Evolutionary conservation across 23 tunicate species (phyloP).

Genomic region (Botrylloides violaceus): DNA sequence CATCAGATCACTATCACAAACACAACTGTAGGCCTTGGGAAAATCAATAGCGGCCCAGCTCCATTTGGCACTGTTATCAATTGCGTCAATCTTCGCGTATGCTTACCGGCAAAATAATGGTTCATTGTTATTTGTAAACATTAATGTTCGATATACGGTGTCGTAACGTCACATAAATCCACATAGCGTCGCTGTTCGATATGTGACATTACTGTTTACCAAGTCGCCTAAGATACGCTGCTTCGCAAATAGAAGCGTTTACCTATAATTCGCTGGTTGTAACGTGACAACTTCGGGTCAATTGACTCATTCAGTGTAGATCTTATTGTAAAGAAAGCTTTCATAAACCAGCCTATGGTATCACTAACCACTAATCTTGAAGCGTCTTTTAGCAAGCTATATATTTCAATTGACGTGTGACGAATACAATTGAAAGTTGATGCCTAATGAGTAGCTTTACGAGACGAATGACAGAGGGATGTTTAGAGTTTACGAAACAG

Average conservation of each 20-base stretch:
- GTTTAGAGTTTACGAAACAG: not conserved
- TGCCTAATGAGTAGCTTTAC: slow-evolving; percentile 1
- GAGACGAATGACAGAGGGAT: not conserved
- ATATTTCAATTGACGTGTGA: slow-evolving; percentile 20
- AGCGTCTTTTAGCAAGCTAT: not conserved
- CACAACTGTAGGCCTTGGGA: no score
- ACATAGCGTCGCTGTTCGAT: no score
- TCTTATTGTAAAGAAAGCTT: not conserved
- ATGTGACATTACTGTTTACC: no score
- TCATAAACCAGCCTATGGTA: not conserved
- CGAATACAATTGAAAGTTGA: slow-evolving; percentile 31
- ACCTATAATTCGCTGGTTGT: not conserved
- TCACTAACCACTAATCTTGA: not conserved
- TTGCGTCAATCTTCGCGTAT: no score
- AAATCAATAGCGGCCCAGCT: no score
- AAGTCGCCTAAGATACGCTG: not conserved
- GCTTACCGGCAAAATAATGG: no score
- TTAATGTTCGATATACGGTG: no score
- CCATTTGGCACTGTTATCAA: no score
- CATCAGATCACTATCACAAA: no score
- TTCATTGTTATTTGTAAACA: no score
- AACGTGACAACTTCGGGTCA: not conserved
- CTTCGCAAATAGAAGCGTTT: not conserved
- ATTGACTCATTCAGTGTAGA: not conserved
- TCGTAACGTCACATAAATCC: no score